Percentiles rank a stretch among this genome's conserved stretches.
Conservation (phyloP, 2,888 invertebrate genomes). For the Myopa testacea region DNA sequence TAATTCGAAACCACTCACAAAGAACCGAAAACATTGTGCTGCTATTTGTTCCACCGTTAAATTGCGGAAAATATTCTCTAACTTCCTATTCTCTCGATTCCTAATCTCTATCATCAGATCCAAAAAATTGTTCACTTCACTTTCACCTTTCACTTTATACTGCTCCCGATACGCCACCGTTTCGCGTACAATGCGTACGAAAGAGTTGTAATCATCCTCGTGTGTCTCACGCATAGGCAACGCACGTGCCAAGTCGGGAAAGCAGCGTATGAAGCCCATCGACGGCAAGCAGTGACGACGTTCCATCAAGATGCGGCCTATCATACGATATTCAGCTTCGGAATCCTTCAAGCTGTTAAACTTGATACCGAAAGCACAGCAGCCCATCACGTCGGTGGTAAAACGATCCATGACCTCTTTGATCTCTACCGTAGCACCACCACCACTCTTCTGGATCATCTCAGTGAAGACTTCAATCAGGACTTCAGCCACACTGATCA, state of each 20-base stretch:
- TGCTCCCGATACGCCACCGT: constrained; percentile 61
- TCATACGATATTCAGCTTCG: constrained; percentile 61
- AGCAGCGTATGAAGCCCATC: constrained; percentile 41
- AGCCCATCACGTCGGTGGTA: constrained; percentile 70
- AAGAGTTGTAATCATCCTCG: constrained; percentile 49
- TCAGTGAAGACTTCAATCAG: constrained; percentile 48
- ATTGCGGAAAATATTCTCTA: constrained; percentile 50
- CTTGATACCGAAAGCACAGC: constrained; percentile 68
- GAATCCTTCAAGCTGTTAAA: constrained; percentile 66
- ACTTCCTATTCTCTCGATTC: constrained; percentile 51
- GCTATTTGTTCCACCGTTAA: constrained; percentile 67
- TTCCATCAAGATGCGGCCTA: constrained; percentile 52
- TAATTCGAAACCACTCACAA: constrained; percentile 71
- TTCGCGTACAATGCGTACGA: constrained; percentile 65
- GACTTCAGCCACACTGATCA: constrained; percentile 52
- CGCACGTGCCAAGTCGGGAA: constrained; percentile 42
- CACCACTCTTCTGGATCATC: constrained; percentile 40
- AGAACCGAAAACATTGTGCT: constrained; percentile 71
- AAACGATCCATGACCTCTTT: constrained; percentile 65
- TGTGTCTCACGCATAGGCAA: constrained; percentile 45
- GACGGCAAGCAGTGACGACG: constrained; percentile 41
- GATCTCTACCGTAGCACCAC: constrained; percentile 61
- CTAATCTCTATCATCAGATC: constrained; percentile 66
- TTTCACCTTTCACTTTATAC: constrained; percentile 57
- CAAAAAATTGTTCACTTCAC: constrained; percentile 69